Conservation (phyloP, 2,797 vertebrate species). For the Thunnus albacares region DNA sequence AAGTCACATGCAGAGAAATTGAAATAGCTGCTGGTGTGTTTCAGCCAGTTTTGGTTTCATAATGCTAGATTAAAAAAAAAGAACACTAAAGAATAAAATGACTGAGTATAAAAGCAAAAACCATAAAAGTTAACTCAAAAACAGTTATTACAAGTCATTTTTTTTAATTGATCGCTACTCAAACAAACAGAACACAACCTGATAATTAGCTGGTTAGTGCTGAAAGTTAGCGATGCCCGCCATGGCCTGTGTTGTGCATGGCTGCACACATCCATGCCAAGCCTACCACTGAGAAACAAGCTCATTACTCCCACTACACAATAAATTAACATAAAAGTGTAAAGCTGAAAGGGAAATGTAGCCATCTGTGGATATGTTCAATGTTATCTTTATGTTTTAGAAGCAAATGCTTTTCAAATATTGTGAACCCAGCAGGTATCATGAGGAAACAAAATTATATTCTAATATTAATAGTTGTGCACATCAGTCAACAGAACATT, state of each 20-base stretch:
- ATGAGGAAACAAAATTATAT: neutral
- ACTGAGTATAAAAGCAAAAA: constrained; percentile 6
- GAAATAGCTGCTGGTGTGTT: constrained; percentile 8
- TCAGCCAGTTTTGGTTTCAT: constrained; percentile 6
- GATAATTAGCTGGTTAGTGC: constrained; percentile 63
- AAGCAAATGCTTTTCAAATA: neutral
- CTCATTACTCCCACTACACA: constrained; percentile 28
- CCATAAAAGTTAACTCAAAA: constrained; percentile 6
- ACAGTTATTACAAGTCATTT: constrained; percentile 5
- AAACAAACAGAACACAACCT: constrained; percentile 13
- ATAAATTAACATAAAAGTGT: neutral
- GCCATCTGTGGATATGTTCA: neutral
- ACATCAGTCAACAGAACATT: neutral
- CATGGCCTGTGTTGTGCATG: neutral
- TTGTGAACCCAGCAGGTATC: neutral
- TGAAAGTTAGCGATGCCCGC: constrained; percentile 23
- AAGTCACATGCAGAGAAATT: constrained; percentile 6
- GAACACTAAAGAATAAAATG: neutral
- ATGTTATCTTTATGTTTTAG: neutral
- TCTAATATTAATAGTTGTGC: neutral
- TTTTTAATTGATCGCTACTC: constrained; percentile 8
- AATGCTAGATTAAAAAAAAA: constrained; percentile 1
- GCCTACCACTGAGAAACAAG: neutral
- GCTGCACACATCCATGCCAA: constrained; percentile 6
- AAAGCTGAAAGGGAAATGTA: neutral